Evolutionary conservation across 2,797 vertebrate species (phyloP).

Genomic region (Crocodylus rhombifer): DNA sequence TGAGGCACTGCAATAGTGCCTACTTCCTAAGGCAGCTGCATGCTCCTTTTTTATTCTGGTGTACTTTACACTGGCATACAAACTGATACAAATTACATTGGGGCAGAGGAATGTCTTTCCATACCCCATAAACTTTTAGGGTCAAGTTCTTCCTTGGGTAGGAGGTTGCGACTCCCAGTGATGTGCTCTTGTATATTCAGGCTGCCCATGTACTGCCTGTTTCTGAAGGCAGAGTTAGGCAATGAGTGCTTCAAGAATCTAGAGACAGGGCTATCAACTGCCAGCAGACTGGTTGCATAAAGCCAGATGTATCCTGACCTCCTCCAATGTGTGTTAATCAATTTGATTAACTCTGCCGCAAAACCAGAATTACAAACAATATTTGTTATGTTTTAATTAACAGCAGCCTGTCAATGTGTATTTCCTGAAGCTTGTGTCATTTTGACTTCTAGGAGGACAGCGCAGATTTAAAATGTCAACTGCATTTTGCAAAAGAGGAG

Average conservation of each 20-base stretch:
- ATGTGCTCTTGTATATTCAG: neutral
- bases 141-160: neutral
- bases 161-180: neutral
- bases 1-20: too few species aligned
- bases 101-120: neutral
- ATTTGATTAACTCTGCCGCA: too few species aligned
- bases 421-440: neutral
- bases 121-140: neutral
- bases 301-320: neutral
- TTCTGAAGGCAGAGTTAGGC: neutral
- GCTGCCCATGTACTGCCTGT: accelerated
- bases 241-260: too few species aligned
- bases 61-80: too few species aligned
- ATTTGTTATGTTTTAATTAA: too few species aligned
- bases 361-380: neutral
- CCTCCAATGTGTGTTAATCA: too few species aligned
- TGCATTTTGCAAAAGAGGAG: conserved; percentile 99
- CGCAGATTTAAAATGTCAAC: conserved; percentile 96
- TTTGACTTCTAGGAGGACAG: conserved; percentile 89
- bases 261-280: neutral
- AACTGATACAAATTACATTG: too few species aligned
- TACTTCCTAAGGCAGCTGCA: too few species aligned
- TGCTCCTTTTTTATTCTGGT: too few species aligned
- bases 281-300: neutral
- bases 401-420: neutral